Evolutionary conservation across 2,797 vertebrate species (phyloP).

Genomic region (Tarsius wallacei): DNA sequence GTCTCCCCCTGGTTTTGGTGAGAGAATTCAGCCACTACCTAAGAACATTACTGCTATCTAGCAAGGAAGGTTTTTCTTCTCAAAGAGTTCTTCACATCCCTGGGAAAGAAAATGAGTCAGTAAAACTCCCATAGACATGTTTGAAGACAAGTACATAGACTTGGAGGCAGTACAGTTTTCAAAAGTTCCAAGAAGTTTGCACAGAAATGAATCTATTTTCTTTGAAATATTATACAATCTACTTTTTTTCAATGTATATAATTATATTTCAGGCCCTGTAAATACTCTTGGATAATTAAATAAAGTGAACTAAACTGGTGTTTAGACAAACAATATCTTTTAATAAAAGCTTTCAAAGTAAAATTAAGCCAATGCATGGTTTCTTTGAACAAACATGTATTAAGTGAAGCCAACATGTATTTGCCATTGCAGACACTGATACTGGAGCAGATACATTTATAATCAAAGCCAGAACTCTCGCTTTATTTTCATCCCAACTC

Average conservation of each 20-base stretch:
- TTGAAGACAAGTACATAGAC: conserved; percentile 44
- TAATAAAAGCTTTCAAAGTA: conserved; percentile 83
- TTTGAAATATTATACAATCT: conserved; percentile 72
- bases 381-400: conserved; percentile 72
- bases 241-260: conserved; percentile 72
- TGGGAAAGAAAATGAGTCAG: conserved; percentile 55
- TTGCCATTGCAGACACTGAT: conserved; percentile 83
- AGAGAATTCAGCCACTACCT: conserved; percentile 54
- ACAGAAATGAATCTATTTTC: conserved; percentile 81
- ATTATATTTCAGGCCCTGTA: conserved; percentile 67
- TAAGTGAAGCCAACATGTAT: conserved; percentile 85
- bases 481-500: conserved; percentile 78
- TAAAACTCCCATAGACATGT: neutral
- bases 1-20: neutral
- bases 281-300: conserved; percentile 81
- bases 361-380: conserved; percentile 63
- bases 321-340: conserved; percentile 82
- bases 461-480: conserved; percentile 88
- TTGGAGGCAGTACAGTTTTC: conserved; percentile 67
- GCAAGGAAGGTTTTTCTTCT: conserved; percentile 20
- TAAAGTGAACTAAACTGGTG: conserved; percentile 77
- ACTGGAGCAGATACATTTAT: conserved; percentile 86
- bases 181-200: conserved; percentile 67
- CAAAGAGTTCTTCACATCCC: conserved; percentile 49
- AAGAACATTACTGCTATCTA: conserved; percentile 19